phyloP scores from a whole-genome alignment of 2,113 vertebrate species.

The Rousettus leschenaultii region DNA sequence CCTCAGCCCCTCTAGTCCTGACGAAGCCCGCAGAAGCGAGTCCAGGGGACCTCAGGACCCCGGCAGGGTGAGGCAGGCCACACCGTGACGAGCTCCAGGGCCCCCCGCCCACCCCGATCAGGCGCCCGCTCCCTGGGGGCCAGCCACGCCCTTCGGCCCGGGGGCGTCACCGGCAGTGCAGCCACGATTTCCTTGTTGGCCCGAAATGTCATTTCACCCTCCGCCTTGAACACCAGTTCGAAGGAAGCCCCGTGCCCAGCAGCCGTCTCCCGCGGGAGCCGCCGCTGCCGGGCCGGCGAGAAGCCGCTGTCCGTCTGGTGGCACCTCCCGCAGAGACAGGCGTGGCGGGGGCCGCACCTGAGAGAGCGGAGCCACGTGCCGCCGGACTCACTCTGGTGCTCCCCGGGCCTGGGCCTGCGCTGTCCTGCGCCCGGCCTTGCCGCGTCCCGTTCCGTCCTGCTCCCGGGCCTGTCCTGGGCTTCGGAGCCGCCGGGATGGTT shows the following conservation, averaged over 20 bases:
- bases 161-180: fast-evolving
- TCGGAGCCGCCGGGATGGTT: not conserved
- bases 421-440: no score
- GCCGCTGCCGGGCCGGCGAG: fast-evolving
- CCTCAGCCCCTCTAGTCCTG: not conserved
- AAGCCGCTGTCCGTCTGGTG: fast-evolving
- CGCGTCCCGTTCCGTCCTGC: no score
- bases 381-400: no score
- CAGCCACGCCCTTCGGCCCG: not conserved
- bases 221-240: not conserved
- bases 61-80: not conserved
- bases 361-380: fast-evolving
- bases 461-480: not conserved
- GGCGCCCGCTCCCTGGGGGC: not conserved
- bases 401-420: no score
- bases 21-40: not conserved
- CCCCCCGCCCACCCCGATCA: not conserved
- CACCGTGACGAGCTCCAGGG: fast-evolving
- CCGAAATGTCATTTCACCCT: not conserved
- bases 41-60: not conserved
- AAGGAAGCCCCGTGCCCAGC: fast-evolving
- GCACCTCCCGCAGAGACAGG: not conserved
- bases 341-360: fast-evolving
- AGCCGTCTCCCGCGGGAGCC: not conserved
- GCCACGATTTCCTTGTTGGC: no score